phyloP scores from a whole-genome alignment of 2,888 invertebrate species.

The Xestia rhomboidea region DNA sequence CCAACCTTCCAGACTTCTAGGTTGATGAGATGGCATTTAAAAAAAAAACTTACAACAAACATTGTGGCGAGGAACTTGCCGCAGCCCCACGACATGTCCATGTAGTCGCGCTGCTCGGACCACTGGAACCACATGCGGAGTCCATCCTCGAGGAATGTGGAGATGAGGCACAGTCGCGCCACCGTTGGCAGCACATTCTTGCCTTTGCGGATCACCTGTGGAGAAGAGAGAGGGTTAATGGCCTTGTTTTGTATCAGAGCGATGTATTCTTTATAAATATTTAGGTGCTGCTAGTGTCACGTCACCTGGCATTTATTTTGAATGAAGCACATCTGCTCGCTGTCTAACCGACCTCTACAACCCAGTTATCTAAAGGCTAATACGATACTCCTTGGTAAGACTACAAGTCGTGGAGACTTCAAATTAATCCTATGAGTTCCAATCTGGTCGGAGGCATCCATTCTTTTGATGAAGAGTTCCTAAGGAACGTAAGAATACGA shows the following conservation, averaged over 20 bases:
- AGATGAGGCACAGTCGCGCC: slow-evolving; percentile 98
- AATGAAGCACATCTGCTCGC: no score
- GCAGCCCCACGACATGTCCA: slow-evolving; percentile 99
- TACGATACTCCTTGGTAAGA: no score
- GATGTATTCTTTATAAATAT: not conserved
- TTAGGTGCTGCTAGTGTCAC: not conserved
- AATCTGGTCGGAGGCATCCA: not conserved
- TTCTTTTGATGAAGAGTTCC: not conserved
- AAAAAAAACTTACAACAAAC: slow-evolving; percentile 93
- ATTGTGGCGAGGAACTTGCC: slow-evolving; percentile 97
- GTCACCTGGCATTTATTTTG: not conserved
- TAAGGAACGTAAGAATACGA: not conserved
- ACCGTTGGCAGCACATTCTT: slow-evolving; percentile 98
- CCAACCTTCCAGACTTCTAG: not conserved
- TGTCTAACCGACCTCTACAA: no score
- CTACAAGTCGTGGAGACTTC: not conserved
- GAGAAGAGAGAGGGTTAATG: not conserved
- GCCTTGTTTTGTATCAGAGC: not conserved
- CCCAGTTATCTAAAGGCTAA: no score
- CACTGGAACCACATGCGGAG: slow-evolving; percentile 99
- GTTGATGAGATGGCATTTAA: not conserved
- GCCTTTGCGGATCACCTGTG: slow-evolving; percentile 96
- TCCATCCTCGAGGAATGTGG: slow-evolving; percentile 99
- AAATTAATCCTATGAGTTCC: not conserved
- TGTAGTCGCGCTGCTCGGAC: slow-evolving; percentile 99